Conservation (phyloP, 2,888 invertebrate species). For the Cheilosia variabilis region DNA sequence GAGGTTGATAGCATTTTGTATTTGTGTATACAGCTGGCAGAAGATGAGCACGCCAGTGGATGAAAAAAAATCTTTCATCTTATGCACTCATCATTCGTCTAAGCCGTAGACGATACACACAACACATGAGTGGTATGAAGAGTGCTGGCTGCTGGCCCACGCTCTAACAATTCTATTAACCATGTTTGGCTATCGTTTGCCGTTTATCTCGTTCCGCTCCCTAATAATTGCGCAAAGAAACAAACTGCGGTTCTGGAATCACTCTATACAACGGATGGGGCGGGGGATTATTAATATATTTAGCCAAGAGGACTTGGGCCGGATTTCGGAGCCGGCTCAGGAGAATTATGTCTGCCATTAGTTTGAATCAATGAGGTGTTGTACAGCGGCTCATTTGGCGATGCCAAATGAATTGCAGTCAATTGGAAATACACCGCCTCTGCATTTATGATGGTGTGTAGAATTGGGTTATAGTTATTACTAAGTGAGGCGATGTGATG, state of each 20-base stretch:
- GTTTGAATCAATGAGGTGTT: slow-evolving; percentile 72
- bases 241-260: slow-evolving; percentile 59
- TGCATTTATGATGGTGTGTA: slow-evolving; percentile 32
- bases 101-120: slow-evolving; percentile 32
- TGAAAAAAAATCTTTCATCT: slow-evolving; percentile 41
- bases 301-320: slow-evolving; percentile 40
- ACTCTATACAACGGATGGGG: not conserved
- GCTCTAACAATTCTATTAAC: slow-evolving; percentile 75
- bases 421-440: slow-evolving; percentile 60
- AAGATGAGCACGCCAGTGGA: slow-evolving; percentile 25
- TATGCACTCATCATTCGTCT: slow-evolving; percentile 57
- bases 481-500: slow-evolving; percentile 32
- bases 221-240: slow-evolving; percentile 75
- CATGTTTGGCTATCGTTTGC: slow-evolving; percentile 75
- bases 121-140: slow-evolving; percentile 62
- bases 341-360: slow-evolving; percentile 72
- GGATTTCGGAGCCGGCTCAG: slow-evolving; percentile 26
- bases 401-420: slow-evolving; percentile 61
- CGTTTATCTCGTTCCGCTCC: slow-evolving; percentile 75
- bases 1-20: slow-evolving; percentile 34
- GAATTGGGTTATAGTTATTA: slow-evolving; percentile 60
- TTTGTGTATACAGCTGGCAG: slow-evolving; percentile 19
- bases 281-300: slow-evolving; percentile 50
- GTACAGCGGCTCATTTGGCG: slow-evolving; percentile 64
- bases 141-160: slow-evolving; percentile 59